These are phyloP conservation scores for Choloepus didactylus DNA, from an alignment of 2,797 vertebrate genomes.

Conservation along the genomic window DNA sequence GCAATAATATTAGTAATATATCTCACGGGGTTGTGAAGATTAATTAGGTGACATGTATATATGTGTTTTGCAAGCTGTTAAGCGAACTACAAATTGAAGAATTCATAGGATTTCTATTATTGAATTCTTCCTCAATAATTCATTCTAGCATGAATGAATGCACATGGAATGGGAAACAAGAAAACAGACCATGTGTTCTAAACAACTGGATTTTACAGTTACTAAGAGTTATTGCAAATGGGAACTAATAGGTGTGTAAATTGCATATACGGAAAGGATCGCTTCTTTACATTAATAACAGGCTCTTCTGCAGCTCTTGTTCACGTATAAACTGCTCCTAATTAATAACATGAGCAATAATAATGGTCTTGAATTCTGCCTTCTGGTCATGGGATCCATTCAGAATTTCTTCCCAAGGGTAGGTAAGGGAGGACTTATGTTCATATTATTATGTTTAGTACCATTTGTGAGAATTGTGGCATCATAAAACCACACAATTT, in stretches of 20 bases:
- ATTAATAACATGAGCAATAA: conserved; percentile 42
- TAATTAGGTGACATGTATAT: not conserved
- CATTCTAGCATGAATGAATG: not conserved
- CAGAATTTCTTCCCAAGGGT: not conserved
- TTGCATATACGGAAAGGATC: not conserved
- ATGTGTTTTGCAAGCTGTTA: conserved; percentile 52
- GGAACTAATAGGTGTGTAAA: not conserved
- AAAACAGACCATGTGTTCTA: not conserved
- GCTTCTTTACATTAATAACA: conserved; percentile 28
- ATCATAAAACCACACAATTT: not conserved
- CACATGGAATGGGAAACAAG: not conserved
- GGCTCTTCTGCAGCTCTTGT: not conserved
- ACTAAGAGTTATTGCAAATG: conserved; percentile 18
- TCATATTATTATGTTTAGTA: not conserved
- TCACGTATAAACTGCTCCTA: not conserved
- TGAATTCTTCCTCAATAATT: not conserved
- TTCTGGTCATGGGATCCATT: conserved; percentile 8
- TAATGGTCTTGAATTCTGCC: not conserved
- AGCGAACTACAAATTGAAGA: not conserved
- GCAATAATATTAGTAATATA: not conserved
- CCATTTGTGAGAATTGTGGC: not conserved
- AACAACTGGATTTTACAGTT: not conserved
- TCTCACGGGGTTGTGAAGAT: not conserved
- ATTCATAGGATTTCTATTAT: conserved; percentile 2
- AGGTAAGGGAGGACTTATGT: not conserved